These are phyloP conservation scores for Machimus rusticus DNA, from an alignment of 2,888 invertebrate genomes.

Conservation along the genomic window DNA sequence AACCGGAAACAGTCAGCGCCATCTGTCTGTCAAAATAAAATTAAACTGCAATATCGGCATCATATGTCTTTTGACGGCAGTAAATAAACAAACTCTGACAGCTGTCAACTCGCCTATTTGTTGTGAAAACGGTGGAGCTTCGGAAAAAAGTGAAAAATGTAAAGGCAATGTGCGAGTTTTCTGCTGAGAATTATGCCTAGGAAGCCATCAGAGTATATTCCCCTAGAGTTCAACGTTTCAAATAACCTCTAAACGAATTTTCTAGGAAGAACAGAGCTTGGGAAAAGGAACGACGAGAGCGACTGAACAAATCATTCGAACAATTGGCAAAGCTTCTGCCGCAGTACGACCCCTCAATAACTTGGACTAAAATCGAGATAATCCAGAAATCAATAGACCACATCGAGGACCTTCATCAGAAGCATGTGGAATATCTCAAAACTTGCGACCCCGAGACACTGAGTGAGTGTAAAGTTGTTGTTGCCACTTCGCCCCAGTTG, in stretches of 20 bases:
- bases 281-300: slow-evolving; percentile 69
- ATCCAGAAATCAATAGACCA: slow-evolving; percentile 59
- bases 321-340: slow-evolving; percentile 57
- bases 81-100: slow-evolving; percentile 20
- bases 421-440: slow-evolving; percentile 56
- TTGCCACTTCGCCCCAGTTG: neutral
- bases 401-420: slow-evolving; percentile 60
- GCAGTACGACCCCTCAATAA: slow-evolving; percentile 59
- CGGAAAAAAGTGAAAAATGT: neutral
- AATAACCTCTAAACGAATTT: neutral
- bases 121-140: neutral
- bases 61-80: neutral
- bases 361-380: slow-evolving; percentile 62
- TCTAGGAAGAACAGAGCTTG: slow-evolving; percentile 63
- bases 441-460: slow-evolving; percentile 48
- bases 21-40: neutral
- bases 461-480: slow-evolving; percentile 48
- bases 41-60: neutral
- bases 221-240: neutral
- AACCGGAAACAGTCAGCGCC: neutral
- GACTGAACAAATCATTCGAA: slow-evolving; percentile 63
- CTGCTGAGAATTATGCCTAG: slow-evolving; percentile 49
- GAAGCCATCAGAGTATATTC: slow-evolving; percentile 50
- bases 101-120: neutral
- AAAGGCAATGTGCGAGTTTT: neutral